Evolutionary conservation across 2,113 vertebrate species (phyloP).

Genomic region (Ia io): DNA sequence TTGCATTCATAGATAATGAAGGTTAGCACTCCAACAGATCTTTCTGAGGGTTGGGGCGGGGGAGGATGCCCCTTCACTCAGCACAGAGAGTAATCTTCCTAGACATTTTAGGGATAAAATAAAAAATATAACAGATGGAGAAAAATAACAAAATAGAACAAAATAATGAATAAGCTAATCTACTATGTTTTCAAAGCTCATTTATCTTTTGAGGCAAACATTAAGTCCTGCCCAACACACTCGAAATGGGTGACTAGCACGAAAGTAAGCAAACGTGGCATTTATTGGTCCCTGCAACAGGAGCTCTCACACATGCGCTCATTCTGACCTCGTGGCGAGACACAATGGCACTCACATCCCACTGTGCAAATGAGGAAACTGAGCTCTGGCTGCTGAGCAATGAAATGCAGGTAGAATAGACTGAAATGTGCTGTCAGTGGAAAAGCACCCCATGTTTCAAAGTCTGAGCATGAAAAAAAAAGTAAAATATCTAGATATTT

Average conservation of each 20-base stretch:
- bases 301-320: background rate
- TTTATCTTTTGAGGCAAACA: constrained; percentile 25
- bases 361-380: background rate
- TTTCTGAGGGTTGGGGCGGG: background rate
- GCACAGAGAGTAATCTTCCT: background rate
- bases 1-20: background rate
- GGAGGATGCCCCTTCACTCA: background rate
- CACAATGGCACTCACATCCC: background rate
- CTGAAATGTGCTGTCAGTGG: background rate
- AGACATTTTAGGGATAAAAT: background rate
- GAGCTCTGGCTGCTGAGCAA: background rate
- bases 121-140: background rate
- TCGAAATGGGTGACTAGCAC: background rate
- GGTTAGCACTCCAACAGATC: background rate
- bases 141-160: background rate
- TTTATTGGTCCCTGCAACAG: background rate
- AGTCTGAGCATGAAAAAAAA: background rate
- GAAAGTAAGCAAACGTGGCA: background rate
- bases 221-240: background rate
- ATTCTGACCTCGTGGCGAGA: background rate
- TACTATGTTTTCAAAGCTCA: background rate
- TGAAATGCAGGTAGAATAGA: background rate
- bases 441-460: background rate
- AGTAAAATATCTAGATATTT: background rate
- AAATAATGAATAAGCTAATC: background rate